Evolutionary conservation across 1,140 invertebrate genomes (phyloP).

Genomic region (Drosophila leontia): DNA sequence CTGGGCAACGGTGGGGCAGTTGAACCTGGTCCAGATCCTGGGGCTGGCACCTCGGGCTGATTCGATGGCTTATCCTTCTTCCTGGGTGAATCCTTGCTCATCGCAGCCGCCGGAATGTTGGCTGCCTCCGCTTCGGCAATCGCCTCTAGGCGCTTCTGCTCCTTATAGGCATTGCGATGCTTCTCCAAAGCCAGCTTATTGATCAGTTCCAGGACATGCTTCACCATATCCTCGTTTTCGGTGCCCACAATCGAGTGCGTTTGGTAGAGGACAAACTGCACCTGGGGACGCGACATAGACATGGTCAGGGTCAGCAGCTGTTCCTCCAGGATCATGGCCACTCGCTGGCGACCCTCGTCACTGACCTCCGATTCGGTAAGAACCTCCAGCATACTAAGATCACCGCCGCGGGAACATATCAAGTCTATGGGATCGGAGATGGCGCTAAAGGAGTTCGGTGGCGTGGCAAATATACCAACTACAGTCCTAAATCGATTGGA

Average conservation of each 20-base stretch:
- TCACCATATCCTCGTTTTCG: slow-evolving; percentile 89
- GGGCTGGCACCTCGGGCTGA: slow-evolving; percentile 42
- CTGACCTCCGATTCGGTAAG: slow-evolving; percentile 89
- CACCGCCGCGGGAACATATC: slow-evolving; percentile 88
- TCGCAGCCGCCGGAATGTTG: slow-evolving; percentile 78
- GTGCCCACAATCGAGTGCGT: slow-evolving; percentile 89
- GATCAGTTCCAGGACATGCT: slow-evolving; percentile 87
- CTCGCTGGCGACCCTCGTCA: slow-evolving; percentile 86
- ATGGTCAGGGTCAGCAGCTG: slow-evolving; percentile 88
- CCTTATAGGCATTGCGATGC: slow-evolving; percentile 85
- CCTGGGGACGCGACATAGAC: slow-evolving; percentile 89
- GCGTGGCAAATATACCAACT: slow-evolving; percentile 90
- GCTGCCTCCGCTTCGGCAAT: slow-evolving; percentile 76
- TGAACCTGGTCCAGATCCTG: not conserved
- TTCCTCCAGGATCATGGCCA: slow-evolving; percentile 88
- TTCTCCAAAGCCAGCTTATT: slow-evolving; percentile 88
- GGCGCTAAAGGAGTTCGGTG: slow-evolving; percentile 91
- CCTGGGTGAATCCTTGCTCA: slow-evolving; percentile 68
- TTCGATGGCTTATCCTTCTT: slow-evolving; percentile 64
- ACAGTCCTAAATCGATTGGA: slow-evolving; percentile 88
- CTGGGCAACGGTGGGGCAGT: slow-evolving; percentile 27
- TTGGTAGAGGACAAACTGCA: slow-evolving; percentile 90
- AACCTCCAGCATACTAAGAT: slow-evolving; percentile 88
- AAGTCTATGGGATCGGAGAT: slow-evolving; percentile 91
- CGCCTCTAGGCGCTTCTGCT: slow-evolving; percentile 75